Conservation (phyloP, 2,797 vertebrate species). For the Aphelocoma californica region DNA sequence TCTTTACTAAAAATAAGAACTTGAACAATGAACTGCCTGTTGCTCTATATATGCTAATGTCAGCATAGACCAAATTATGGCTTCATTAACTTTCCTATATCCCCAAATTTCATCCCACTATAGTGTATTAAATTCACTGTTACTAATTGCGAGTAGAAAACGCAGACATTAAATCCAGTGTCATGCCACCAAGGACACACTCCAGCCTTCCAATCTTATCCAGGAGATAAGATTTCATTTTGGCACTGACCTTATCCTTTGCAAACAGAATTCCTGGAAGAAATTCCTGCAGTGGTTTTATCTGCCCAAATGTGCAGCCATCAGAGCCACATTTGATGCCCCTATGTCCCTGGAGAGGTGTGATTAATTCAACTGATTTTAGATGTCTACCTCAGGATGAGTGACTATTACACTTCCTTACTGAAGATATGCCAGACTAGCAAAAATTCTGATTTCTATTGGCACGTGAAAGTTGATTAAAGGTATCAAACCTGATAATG, state of each 20-base stretch:
- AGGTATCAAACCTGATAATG: neutral
- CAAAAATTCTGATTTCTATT: neutral
- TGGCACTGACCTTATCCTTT: neutral
- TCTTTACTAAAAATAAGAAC: neutral
- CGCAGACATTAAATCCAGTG: neutral
- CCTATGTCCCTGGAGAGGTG: neutral
- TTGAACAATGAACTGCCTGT: neutral
- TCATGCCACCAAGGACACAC: rapidly evolving
- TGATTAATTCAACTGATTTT: neutral
- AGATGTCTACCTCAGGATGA: neutral
- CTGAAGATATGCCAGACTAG: neutral
- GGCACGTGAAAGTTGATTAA: neutral
- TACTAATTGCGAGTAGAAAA: neutral
- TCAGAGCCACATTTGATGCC: neutral
- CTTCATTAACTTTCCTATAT: neutral
- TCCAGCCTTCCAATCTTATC: neutral
- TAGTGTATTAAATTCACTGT: neutral
- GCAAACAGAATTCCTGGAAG: neutral
- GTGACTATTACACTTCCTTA: neutral
- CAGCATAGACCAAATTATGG: neutral
- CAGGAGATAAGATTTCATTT: neutral
- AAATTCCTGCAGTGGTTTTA: neutral
- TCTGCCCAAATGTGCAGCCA: neutral
- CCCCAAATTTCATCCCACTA: neutral
- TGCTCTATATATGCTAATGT: neutral